Conservation (phyloP, 1,140 invertebrate species). For the Psix sp. region DNA sequence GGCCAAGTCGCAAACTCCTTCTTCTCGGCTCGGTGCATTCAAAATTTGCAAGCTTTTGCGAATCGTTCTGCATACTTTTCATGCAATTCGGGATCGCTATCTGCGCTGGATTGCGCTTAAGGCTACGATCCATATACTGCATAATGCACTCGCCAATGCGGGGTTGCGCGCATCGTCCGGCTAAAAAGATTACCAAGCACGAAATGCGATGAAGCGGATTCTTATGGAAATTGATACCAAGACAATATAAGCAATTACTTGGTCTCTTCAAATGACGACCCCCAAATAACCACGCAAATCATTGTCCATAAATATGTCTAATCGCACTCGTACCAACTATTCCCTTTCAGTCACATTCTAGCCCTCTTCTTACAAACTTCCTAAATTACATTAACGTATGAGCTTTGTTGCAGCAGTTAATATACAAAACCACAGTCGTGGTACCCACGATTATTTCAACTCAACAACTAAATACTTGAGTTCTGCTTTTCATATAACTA, state of each 20-base stretch:
- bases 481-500: too few relatives aligned
- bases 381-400: too few relatives aligned
- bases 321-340: too few relatives aligned
- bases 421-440: too few relatives aligned
- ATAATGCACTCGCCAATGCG: constrained; percentile 56
- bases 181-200: constrained; percentile 53
- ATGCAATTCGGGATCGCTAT: constrained; percentile 58
- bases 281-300: too few relatives aligned
- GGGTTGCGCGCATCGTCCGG: constrained; percentile 39
- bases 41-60: constrained; percentile 59
- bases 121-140: constrained; percentile 60
- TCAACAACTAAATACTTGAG: too few relatives aligned
- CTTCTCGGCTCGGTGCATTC: constrained; percentile 19
- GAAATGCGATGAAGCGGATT: constrained; percentile 50
- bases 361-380: too few relatives aligned
- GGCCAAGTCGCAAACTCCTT: constrained; percentile 31
- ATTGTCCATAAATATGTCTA: too few relatives aligned
- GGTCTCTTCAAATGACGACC: constrained; percentile 4
- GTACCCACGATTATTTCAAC: too few relatives aligned
- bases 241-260: constrained; percentile 50
- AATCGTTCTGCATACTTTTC: constrained; percentile 51
- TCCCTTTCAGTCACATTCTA: too few relatives aligned
- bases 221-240: constrained; percentile 59
- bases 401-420: too few relatives aligned
- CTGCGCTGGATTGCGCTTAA: constrained; percentile 52